Base-by-base conservation (phyloP, 1,140 invertebrate genomes). In the Cyclina sinensis region DNA sequence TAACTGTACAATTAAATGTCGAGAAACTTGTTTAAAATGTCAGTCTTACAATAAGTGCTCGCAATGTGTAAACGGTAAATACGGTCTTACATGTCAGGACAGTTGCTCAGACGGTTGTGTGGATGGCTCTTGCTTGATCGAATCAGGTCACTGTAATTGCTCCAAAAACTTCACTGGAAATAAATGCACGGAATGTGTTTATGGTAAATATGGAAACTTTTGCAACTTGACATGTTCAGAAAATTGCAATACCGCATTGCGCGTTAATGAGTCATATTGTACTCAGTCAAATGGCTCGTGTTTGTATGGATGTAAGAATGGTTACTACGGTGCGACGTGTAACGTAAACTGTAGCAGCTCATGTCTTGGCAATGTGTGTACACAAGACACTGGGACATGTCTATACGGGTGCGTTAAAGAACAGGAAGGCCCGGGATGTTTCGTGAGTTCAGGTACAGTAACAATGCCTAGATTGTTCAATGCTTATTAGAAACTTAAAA, bases 161-260 rank as follows among this genome's bases (percentile, higher is more conserved):
- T 39, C 30, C 9, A 18, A 18, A 11, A 43, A 14, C 24, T 21
- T 74, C 14, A 79, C 35, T 14, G 76, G 54, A 11, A 48, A 59
- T 79, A 48, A 79, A 14, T 79, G 76, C 48, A 35, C 48, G 24
- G 27, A 16, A 9, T 79, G 76, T 79, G 14, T 35, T 9, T 35
- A 9, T 32, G 76, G 76, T 21, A 1, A 5, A 14, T 39, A 79
- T 79, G 76, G 76, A 32, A 0, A 30, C 21, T 11, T 35, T 11
- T 79, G 76, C 27, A 79, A 57, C 27, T 16, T 18, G 27, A 18
- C 46, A 14, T 79, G 57, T 62, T 9, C 57, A 27, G 57, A 24
- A 27, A 62, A 24, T 5, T 62, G 24, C 24, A 24, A 62, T 9
- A 11, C 1, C 7, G 2, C n/a, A 27, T 5, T 27, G 1, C 4